Evolutionary conservation across 2,888 invertebrate genomes (phyloP), one percentile per base, ranked within the genome.

Genomic region (Spatulosminthurus flaviceps): DNA sequence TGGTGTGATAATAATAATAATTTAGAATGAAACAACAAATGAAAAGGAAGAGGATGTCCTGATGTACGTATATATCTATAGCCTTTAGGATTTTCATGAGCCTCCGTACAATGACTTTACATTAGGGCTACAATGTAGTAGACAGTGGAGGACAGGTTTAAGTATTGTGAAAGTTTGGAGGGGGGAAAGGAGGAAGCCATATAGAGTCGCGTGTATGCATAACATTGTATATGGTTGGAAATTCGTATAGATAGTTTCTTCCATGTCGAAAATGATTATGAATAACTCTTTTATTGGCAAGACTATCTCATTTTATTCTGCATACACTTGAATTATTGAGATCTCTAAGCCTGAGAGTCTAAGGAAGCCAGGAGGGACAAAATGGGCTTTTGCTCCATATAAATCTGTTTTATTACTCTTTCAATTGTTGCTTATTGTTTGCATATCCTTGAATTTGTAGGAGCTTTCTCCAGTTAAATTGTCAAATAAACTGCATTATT

Each of bases 351-450:
- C n/a, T n/a, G n/a, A n/a, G n/a, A n/a, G n/a, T n/a, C n/a, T n/a
- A 24, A 19, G 22, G 71, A 22, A 71, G 22, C n/a, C 16, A 42
- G 71, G 42, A 69, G 13, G 21, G 29, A 21, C 41, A 42, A 22
- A 70, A 71, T 29, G 21, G 71, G 22, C 21, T 42, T 42, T 24
- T n/a, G 24, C 29, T 21, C n/a, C 34, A 26, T 41, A 71, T 71
- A 71, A 71, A 71, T 71, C 43, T 71, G 41, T 41, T 71, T 71
- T 71, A 71, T 13, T 42, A 24, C 26, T 21, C 42, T 71, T 41
- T 43, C 21, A 19, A n/a, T 41, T 22, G 29, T 71, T 0, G 34
- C 41, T 24, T 71, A 41, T 71, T 34, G 29, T 71, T 42, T 71
- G 16, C 71, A 51, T 51, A 51, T 51, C 51, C 51, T 51, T n/a